These are phyloP conservation scores for Hucho hucho DNA, from an alignment of 2,113 vertebrate species.

Conservation along the genomic window DNA sequence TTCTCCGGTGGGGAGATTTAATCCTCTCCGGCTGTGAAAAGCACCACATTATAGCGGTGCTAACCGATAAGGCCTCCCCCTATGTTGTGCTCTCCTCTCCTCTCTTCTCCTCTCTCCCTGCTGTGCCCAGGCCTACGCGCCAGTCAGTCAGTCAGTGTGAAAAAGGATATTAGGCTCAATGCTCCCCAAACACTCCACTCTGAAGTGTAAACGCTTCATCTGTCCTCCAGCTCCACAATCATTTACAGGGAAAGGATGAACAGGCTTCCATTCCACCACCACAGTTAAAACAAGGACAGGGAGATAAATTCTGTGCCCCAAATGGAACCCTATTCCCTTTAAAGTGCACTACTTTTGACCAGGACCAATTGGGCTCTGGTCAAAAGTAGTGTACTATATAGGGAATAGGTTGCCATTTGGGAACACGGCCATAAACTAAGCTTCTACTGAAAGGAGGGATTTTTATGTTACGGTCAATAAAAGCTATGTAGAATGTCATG, in stretches of 20 bases:
- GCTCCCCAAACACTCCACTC: slow-evolving; percentile 24
- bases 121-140: slow-evolving; percentile 12
- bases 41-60: slow-evolving; percentile 48
- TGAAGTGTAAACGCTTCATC: slow-evolving; percentile 22
- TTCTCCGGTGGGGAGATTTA: slow-evolving; percentile 48
- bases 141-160: slow-evolving; percentile 32
- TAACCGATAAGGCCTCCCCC: slow-evolving; percentile 41
- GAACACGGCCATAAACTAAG: too few species aligned
- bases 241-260: background rate
- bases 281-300: background rate
- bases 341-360: too few species aligned
- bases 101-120: slow-evolving; percentile 17
- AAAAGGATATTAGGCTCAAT: slow-evolving; percentile 40
- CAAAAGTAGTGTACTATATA: too few species aligned
- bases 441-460: too few species aligned
- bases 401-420: too few species aligned
- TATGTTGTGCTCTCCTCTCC: too few species aligned
- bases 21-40: slow-evolving; percentile 49
- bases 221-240: background rate
- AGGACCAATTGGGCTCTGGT: too few species aligned
- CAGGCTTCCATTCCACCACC: background rate
- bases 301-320: background rate
- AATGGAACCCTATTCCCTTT: too few species aligned
- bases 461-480: too few species aligned
- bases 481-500: too few species aligned